phyloP scores from a whole-genome alignment of 2,888 invertebrate genomes.

The Hipparchia semele region DNA sequence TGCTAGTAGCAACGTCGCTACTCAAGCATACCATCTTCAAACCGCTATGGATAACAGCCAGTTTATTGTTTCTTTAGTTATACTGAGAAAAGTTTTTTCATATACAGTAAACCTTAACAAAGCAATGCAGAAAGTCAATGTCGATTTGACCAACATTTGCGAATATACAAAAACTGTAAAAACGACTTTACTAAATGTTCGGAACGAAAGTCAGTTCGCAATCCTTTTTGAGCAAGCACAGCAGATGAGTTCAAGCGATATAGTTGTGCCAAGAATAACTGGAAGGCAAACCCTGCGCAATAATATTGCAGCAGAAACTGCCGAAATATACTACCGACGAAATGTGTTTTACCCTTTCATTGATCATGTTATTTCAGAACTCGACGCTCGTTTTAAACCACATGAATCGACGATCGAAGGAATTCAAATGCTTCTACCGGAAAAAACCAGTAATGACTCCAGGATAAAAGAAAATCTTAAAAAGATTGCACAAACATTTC shows the following conservation, averaged over 20 bases:
- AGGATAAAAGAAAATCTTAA: neutral
- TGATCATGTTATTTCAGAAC: constrained; percentile 1
- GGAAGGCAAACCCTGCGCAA: neutral
- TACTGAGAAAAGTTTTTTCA: too few relatives aligned
- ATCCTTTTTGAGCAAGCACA: constrained; percentile 1
- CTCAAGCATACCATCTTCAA: too few relatives aligned
- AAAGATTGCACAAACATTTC: neutral
- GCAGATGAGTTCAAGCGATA: neutral
- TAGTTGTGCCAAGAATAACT: constrained; percentile 1
- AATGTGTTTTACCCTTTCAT: constrained; percentile 7
- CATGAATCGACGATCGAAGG: neutral
- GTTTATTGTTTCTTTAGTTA: too few relatives aligned
- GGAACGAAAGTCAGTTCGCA: too few relatives aligned
- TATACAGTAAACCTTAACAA: too few relatives aligned
- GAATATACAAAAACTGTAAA: too few relatives aligned
- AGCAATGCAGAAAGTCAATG: too few relatives aligned
- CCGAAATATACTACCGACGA: neutral
- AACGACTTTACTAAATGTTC: too few relatives aligned
- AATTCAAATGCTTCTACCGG: constrained; percentile 3
- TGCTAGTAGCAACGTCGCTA: too few relatives aligned
- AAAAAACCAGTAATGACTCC: neutral
- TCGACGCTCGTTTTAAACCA: neutral
- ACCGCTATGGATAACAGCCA: too few relatives aligned
- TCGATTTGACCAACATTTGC: too few relatives aligned
- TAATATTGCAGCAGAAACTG: neutral